Base-by-base conservation (phyloP, 2,113 vertebrate genomes). In the Ochotona princeps region DNA sequence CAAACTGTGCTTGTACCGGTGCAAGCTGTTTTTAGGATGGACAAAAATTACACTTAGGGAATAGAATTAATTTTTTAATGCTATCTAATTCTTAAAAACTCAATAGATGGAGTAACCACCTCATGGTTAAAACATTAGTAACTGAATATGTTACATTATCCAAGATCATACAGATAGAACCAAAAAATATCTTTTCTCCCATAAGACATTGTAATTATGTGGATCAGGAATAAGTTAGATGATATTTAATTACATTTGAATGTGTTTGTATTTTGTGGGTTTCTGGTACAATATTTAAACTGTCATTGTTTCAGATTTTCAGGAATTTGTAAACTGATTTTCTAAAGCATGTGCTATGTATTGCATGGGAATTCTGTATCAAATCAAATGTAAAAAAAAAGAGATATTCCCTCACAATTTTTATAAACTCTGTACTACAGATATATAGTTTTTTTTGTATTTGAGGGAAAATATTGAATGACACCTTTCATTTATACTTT, bases 401-500 rank as follows among this genome's bases (percentile, higher is more conserved):
- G 3, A 18, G 78, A 85, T 23, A 0, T 84, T 9, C 2, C 11
- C 87, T 87, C 17, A 26, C 80, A 80, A 73, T 51, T 82, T 87
- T 93, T 57, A 38, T 47, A 95, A 57, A 0, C 12, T 6, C 26
- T 82, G 12, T 66, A 44, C 10, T 92, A 57, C 23, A 73, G 87
- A 21, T 63, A 7, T 23, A 78, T 66, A 74, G 14, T 14, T 61
- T 57, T 61, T 57, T n/a, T 1, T 83, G 0, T 83, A 72, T 73
- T 28, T 94, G 26, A 21, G 10, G 18, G 44, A 72, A 90, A 89
- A 21, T 83, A 63, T 25, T 90, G 30, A 20, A 67, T 94, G 94
- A 21, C 6, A 63, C 65, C 1, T 70, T 72, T 95, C 20, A 25
- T 92, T 94, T 87, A 11, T 91, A 60, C 63, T 67, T 72, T 75